Evolutionary conservation across 2,113 vertebrate genomes (phyloP).

Genomic region (Lepus timidus): DNA sequence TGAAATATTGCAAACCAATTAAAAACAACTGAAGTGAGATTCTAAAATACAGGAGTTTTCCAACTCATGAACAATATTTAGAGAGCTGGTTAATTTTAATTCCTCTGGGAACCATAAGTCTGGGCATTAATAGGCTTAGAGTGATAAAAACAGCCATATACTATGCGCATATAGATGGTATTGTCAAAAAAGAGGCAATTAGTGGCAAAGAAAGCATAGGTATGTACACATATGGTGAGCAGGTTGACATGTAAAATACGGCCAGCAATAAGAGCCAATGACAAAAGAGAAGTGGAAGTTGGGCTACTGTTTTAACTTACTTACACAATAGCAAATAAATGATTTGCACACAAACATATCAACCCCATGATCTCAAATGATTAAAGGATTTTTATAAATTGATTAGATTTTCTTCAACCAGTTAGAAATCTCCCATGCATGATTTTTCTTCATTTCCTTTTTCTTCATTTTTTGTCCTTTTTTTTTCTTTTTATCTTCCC

Average conservation of each 20-base stretch:
- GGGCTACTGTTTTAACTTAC: slow-evolving; percentile 79
- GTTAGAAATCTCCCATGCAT: background rate
- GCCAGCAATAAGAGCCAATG: slow-evolving; percentile 76
- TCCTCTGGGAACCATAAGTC: slow-evolving; percentile 89
- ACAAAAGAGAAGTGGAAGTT: slow-evolving; percentile 76
- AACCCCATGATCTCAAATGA: background rate
- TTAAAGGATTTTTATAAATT: background rate
- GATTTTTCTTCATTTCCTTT: background rate
- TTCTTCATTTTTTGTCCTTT: background rate
- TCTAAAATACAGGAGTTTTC: slow-evolving; percentile 88
- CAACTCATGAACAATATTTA: slow-evolving; percentile 90
- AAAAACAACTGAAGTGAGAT: slow-evolving; percentile 87
- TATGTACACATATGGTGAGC: slow-evolving; percentile 87
- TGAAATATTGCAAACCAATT: slow-evolving; percentile 90
- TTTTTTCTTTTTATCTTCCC: background rate
- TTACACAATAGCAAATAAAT: slow-evolving; percentile 63
- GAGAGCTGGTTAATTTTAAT: slow-evolving; percentile 92
- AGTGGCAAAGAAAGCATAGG: slow-evolving; percentile 85
- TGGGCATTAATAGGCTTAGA: slow-evolving; percentile 91
- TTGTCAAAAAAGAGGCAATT: slow-evolving; percentile 90
- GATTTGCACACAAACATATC: slow-evolving; percentile 59
- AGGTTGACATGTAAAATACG: slow-evolving; percentile 87
- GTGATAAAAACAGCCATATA: slow-evolving; percentile 90
- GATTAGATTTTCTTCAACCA: background rate
- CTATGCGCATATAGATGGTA: slow-evolving; percentile 87